Evolutionary conservation across 2,888 invertebrate genomes (phyloP), one percentile per base, ranked within the genome.

Genomic region (Scaptodrosophila latifasciaeformis): DNA sequence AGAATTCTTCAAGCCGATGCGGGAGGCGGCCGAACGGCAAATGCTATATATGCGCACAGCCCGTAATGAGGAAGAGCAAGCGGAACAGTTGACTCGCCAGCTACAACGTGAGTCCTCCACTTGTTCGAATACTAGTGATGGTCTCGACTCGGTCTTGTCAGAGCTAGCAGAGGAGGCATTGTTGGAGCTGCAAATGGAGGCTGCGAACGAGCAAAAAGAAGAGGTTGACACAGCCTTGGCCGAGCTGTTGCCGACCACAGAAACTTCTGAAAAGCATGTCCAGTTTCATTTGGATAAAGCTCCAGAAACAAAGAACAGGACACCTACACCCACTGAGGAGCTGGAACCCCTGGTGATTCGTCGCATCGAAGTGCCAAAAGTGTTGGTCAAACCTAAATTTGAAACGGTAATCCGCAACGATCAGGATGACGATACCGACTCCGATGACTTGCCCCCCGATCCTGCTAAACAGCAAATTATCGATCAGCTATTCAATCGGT

Each of bases 51-150:
- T 79, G 29, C 74, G 74, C 37, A 78, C 70, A 2, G 78, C 85
- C 24, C 79, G 81, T 2, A 83, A 84, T 34, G 82, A 81, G 29
- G 79, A 84, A 35, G 70, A 74, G 0, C 57, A 80, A 27, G 69
- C 55, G 44, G 45, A 46, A 13, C 53, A 75, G 37, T 48, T 59
- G 5, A 15, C 54, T 1, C 58, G 66, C 0, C 65, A 62, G 7
- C 66, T 80, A 13, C 67, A 79, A 9, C 71, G 82, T 6, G 71
- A 81, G 37, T 54, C 54, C 2, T 84, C 85, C 1, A 70, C 52
- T 6, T 82, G 80, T 17, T 86, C 86, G 3, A 84, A 85, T 45
- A 85, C 81, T 0, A 85, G 84, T 49, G 81, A 84, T 59, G 84
- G 79, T 27, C 78, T 83, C 3, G 86, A 86, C 10, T 86, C 85